Base-by-base conservation (phyloP, 1,140 invertebrate genomes). In the Metaphire vulgaris region DNA sequence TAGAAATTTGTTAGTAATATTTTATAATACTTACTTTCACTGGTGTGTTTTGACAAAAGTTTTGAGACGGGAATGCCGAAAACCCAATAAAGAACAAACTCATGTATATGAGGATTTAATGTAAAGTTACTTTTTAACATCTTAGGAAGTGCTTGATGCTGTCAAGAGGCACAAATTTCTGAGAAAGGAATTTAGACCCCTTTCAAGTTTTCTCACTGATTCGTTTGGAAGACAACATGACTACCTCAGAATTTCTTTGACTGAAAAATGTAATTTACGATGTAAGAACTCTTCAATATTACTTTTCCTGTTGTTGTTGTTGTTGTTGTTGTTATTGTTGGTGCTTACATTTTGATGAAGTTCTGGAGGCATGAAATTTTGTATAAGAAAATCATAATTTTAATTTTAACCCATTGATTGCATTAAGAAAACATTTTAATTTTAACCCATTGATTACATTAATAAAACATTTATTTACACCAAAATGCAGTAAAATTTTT, bases 191-290 rank as follows among this genome's bases (percentile, higher is more conserved):
- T n/a, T 76, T 26, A 33, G 31, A 30, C 78, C 81, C 72, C 81
- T 83, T 80, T 80, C 79, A 1, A 81, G 83, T 14, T 81, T 82
- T 80, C 79, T 86, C 16, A 84, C 83, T 56, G 97, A 99, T 86
- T 89, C 89, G 32, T 96, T 94, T 88, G 93, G 92, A 2, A 88
- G 97, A 75, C 87, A 91, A 78, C 97, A 99, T 83, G 92, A 90
- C 75, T 99, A 99, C 84, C 88, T 99, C 21, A 88, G 97, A 76
- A 97, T 99, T 81, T 98, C 96, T 0, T 86, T 99, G 21, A 98
- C 95, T 1, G 97, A 99, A 86, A 89, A 91, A 77, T 99, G 97
- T 84, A 99, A 99, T 87, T 89, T 99, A 69, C 88, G 97, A 89
- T 99, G 97, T 96, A 90, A 90, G 90, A 34, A 77, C 29, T 74